Evolutionary conservation across 2,888 invertebrate species (phyloP), one percentile per base, ranked within the genome.

Genomic region (Stictocephala bisonia): DNA sequence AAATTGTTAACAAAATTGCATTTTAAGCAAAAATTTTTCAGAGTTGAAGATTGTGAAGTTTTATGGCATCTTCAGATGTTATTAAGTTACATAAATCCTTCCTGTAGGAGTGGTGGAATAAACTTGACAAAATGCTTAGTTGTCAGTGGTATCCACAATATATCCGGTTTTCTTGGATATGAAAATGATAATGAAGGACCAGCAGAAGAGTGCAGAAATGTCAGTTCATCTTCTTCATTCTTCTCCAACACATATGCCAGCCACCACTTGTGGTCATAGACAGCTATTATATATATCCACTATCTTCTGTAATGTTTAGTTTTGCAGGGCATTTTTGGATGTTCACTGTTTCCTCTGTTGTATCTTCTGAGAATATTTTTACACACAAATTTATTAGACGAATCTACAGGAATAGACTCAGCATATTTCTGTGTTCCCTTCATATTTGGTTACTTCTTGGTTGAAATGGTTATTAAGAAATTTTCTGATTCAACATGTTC

Each of bases 61-160:
- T 60, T 27, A 15, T 6, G 7, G 6, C 7, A 27, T 20, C 13
- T 68, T 50, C 22, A 2, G 13, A n/a, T 13, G 18, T 24, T 3
- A 2, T 6, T 31, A 18, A 35, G 2, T n/a, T n/a, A n/a, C 22
- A 22, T 35, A 64, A 2, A 13, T 40, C 22, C 64, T 29, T 40
- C 64, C 64, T 6, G 64, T 64, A n/a, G 35, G 64, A 20, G 35
- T 64, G 15, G 29, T 15, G 3, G 64, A 35, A 64, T 35, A n/a
- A 9, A 64, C 64, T 15, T 2, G 9, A 4, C 15, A 31, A 11
- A 64, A 35, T 3, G n/a, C n/a, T 31, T 2, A n/a, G 29, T 18
- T 20, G 15, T 6, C 3, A 35, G n/a, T 35, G 64, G 15, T 4
- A 29, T 18, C 64, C 64, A 64, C 35, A 64, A 22, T 11, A 22